Evolutionary conservation across 2,113 vertebrate genomes (phyloP).

Genomic region (Rhea pennata): DNA sequence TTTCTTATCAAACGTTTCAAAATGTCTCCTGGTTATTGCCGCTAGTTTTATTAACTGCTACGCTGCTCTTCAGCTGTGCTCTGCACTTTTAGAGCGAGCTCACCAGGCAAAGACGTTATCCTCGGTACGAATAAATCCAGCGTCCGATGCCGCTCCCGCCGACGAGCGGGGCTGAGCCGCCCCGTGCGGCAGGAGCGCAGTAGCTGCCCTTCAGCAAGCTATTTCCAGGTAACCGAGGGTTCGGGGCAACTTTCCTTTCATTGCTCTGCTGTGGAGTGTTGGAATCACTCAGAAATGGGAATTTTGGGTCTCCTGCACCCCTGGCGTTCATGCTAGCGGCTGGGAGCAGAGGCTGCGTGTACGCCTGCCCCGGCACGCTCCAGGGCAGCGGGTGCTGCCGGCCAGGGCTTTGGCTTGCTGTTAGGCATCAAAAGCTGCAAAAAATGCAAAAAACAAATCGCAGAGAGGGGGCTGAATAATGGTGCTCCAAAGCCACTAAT

Average conservation of each 20-base stretch:
- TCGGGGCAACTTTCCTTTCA: neutral
- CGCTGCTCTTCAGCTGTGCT: accelerated
- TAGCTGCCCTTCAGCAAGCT: neutral
- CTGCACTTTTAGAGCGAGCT: neutral
- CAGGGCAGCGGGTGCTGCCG: neutral
- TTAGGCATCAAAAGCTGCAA: neutral
- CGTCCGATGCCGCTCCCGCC: neutral
- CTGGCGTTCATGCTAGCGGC: neutral
- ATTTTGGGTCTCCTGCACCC: neutral
- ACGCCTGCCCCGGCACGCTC: neutral
- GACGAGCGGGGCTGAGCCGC: neutral
- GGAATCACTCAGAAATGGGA: neutral
- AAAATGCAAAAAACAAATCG: accelerated
- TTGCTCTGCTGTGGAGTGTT: accelerated
- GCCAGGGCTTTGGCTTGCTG: accelerated
- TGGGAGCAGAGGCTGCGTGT: neutral
- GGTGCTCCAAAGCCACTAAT: neutral
- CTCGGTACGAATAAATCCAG: neutral
- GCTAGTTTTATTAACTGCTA: neutral
- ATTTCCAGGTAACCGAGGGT: neutral
- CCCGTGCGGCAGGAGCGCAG: too few relatives aligned
- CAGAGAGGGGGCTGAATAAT: neutral
- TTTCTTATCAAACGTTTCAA: conserved; percentile 2
- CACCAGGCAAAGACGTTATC: neutral
- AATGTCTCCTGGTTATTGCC: neutral